These are phyloP conservation scores for Copidosoma floridanum DNA, from an alignment of 1,140 invertebrate genomes.

Conservation along the genomic window DNA sequence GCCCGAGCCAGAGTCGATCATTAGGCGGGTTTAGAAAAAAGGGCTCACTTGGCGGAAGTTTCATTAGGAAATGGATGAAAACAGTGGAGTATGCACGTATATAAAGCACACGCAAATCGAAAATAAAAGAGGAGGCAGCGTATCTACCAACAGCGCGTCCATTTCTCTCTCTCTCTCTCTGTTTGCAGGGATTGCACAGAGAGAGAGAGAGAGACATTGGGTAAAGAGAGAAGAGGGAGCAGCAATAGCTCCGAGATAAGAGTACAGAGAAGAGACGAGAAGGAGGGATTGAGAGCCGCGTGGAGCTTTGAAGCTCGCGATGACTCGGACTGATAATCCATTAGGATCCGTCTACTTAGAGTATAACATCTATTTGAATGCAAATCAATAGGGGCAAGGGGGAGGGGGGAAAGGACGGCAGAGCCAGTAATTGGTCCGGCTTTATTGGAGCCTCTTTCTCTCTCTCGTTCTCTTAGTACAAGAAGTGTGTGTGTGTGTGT, in stretches of 20 bases:
- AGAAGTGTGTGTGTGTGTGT: no score
- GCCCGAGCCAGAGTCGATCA: constrained; percentile 37
- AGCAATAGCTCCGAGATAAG: no score
- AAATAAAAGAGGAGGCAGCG: constrained; percentile 49
- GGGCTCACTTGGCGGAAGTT: constrained; percentile 45
- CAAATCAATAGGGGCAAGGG: constrained; percentile 58
- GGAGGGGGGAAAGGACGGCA: constrained; percentile 54
- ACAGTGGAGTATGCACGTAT: no score
- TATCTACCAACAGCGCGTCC: constrained; percentile 9
- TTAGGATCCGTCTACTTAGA: constrained; percentile 59
- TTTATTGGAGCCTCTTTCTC: constrained; percentile 51
- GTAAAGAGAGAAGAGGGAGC: constrained; percentile 17
- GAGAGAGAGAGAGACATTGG: constrained; percentile 10
- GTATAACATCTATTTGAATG: constrained; percentile 59
- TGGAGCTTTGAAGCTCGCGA: constrained; percentile 53
- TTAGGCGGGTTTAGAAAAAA: constrained; percentile 52
- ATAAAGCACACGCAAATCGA: no score
- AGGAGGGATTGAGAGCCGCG: constrained; percentile 15
- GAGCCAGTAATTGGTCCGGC: constrained; percentile 55
- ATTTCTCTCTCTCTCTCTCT: constrained; percentile 1
- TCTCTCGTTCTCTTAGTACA: constrained; percentile 46
- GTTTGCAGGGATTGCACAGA: neutral
- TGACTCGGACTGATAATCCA: constrained; percentile 59
- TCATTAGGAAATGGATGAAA: constrained; percentile 58
- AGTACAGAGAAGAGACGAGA: constrained; percentile 37